A percentile compares a stretch with the other conserved stretches of the same genome.
Conservation (phyloP, 2,113 vertebrate species). For the Myrmecobius fasciatus region DNA sequence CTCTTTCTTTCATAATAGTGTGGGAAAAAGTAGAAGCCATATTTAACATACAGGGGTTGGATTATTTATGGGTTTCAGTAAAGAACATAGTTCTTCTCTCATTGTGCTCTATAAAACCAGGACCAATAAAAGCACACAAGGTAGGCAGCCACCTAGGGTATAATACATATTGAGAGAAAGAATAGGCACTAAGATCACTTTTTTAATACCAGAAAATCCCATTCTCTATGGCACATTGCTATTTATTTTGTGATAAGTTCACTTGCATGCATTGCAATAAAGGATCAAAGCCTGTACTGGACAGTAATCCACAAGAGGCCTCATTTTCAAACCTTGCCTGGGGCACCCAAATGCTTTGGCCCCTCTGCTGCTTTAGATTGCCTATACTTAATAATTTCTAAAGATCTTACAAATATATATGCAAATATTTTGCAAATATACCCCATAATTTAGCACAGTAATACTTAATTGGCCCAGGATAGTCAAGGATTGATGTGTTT, state of each 20-base stretch:
- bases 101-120: not conserved
- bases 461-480: not conserved
- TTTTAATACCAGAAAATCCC: not conserved
- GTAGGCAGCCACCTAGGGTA: not conserved
- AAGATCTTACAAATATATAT: not conserved
- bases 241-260: not conserved
- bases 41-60: not conserved
- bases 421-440: not conserved
- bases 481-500: not conserved
- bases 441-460: not conserved
- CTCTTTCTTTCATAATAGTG: not conserved
- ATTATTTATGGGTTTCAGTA: not conserved
- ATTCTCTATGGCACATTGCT: not conserved
- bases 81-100: not conserved
- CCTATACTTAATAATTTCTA: not conserved
- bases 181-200: not conserved
- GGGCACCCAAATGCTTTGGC: not conserved
- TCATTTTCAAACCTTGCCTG: not conserved
- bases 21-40: not conserved
- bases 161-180: not conserved
- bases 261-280: not conserved
- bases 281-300: not conserved
- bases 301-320: not conserved
- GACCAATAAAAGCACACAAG: not conserved
- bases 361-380: not conserved